These are phyloP conservation scores for Anastatus disparis DNA, from an alignment of 1,140 invertebrate genomes.

Conservation along the genomic window DNA sequence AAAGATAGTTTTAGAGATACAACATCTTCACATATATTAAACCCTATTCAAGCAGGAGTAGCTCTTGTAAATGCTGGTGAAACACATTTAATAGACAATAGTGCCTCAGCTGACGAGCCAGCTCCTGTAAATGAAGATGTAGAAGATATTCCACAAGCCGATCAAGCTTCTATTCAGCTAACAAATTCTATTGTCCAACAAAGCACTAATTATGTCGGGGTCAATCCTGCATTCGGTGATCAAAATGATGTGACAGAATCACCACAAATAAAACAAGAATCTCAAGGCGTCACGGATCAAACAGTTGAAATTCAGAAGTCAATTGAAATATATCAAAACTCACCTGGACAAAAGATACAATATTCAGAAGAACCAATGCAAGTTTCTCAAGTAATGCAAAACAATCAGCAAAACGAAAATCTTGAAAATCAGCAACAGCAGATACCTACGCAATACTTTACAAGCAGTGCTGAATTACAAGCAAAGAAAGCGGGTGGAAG, in stretches of 20 bases:
- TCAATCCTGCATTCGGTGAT: constrained; percentile 38
- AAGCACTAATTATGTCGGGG: constrained; percentile 32
- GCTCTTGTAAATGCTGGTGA: constrained; percentile 57
- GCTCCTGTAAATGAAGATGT: constrained; percentile 47
- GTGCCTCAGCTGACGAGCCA: constrained; percentile 21
- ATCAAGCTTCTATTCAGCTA: constrained; percentile 1
- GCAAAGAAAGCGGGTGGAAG: not conserved
- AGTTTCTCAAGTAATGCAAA: constrained; percentile 39
- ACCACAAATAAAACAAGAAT: not conserved
- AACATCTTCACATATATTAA: constrained; percentile 55
- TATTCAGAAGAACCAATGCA: constrained; percentile 45
- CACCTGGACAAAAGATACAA: constrained; percentile 58
- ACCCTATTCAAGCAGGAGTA: constrained; percentile 65
- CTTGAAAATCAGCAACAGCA: not conserved
- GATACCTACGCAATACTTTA: not conserved
- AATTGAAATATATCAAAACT: constrained; percentile 56
- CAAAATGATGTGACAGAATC: not conserved
- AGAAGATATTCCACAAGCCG: constrained; percentile 32
- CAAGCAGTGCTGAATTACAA: not conserved
- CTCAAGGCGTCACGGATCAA: constrained; percentile 25
- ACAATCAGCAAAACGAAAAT: constrained; percentile 23
- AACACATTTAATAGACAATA: constrained; percentile 43
- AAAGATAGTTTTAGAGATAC: constrained; percentile 33
- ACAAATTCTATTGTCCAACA: constrained; percentile 10
- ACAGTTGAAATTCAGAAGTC: constrained; percentile 61